Percentiles rank a stretch among this genome's conserved stretches.
phyloP scores from a whole-genome alignment of 2,113 vertebrate genomes.

The Corynorhinus townsendii region DNA sequence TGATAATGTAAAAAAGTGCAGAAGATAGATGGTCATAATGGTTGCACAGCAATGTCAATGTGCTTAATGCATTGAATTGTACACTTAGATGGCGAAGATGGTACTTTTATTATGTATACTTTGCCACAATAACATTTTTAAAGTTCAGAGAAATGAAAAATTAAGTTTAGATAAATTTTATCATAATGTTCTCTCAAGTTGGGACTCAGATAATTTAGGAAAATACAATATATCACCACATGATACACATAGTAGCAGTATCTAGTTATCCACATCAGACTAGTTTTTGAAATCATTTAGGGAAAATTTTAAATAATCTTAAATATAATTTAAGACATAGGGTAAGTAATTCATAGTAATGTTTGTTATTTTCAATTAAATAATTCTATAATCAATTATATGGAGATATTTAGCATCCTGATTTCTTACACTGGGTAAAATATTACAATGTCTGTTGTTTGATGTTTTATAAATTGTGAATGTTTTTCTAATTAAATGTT shows the following conservation, averaged over 20 bases:
- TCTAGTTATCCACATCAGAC: background rate
- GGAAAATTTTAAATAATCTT: background rate
- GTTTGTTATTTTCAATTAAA: background rate
- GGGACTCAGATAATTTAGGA: background rate
- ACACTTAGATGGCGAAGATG: background rate
- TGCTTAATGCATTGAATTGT: background rate
- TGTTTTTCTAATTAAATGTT: background rate
- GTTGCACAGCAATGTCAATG: accelerated
- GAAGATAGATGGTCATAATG: background rate
- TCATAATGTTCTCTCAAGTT: background rate
- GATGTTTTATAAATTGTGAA: background rate
- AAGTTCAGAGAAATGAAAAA: background rate
- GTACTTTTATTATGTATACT: background rate
- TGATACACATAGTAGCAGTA: background rate
- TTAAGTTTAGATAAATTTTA: background rate
- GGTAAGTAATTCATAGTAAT: background rate
- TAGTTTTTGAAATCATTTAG: background rate
- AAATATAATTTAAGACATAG: background rate
- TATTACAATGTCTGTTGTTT: background rate
- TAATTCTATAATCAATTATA: background rate
- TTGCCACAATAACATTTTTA: background rate
- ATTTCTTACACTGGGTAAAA: background rate
- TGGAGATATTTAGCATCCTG: background rate
- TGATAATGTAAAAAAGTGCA: background rate
- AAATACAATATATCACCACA: background rate